Conservation (phyloP, 2,797 vertebrate species). For the Numenius phaeopus region DNA sequence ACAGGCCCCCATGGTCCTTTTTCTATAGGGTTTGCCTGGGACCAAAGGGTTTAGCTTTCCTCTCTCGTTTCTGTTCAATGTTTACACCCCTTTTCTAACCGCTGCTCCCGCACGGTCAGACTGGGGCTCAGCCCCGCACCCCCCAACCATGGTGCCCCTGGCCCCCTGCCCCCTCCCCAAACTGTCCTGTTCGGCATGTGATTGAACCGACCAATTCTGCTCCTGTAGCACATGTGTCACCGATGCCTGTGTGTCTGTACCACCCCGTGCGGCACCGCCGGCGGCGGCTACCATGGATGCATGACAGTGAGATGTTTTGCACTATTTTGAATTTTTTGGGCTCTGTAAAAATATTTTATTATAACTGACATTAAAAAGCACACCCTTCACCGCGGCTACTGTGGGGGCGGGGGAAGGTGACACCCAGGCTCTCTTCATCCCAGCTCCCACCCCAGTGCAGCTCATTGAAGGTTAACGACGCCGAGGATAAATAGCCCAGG, state of each 20-base stretch:
- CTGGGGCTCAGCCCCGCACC: not conserved
- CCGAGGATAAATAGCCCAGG: not conserved
- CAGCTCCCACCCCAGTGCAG: not conserved
- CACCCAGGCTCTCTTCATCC: too few species aligned
- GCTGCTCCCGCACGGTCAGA: not conserved
- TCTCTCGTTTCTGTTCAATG: slow-evolving; percentile 47
- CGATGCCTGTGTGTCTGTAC: slow-evolving; percentile 71
- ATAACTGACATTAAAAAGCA: slow-evolving; percentile 82
- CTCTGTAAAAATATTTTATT: slow-evolving; percentile 88
- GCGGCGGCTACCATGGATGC: slow-evolving; percentile 75
- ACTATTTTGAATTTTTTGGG: slow-evolving; percentile 84
- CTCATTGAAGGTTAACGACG: not conserved
- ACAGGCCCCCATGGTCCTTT: not conserved
- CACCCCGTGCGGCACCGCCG: slow-evolving; percentile 29
- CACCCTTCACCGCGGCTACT: not conserved
- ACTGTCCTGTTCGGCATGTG: slow-evolving; percentile 74
- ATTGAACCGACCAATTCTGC: slow-evolving; percentile 53
- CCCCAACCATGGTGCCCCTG: not conserved
- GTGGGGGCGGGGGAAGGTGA: not conserved
- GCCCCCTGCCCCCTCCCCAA: not conserved
- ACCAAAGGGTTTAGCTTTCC: slow-evolving; percentile 48
- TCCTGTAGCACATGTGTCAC: slow-evolving; percentile 56
- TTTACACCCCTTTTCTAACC: slow-evolving; percentile 57
- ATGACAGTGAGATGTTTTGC: slow-evolving; percentile 85
- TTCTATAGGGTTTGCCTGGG: slow-evolving; percentile 23